Conservation (phyloP, 2,888 invertebrate species). For the Sinohyriopsis cumingii region DNA sequence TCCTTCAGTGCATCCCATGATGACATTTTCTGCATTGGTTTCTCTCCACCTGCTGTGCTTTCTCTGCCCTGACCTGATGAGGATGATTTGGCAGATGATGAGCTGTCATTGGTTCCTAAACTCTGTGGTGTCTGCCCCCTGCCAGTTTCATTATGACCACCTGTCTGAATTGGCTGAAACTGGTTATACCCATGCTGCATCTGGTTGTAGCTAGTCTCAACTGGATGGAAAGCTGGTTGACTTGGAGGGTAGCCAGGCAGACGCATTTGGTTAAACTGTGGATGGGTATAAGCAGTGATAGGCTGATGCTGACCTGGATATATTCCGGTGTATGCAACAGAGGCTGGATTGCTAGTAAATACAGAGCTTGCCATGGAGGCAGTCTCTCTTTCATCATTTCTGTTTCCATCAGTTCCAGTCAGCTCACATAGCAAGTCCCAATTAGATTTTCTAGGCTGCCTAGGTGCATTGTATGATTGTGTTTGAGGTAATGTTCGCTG, state of each 20-base stretch:
- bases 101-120: conserved; percentile 11
- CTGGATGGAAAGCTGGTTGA: not conserved
- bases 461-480: conserved; percentile 20
- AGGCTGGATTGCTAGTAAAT: conserved; percentile 43
- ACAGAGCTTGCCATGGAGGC: conserved; percentile 58
- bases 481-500: conserved; percentile 3
- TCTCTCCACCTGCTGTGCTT: conserved; percentile 10
- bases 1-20: conserved; percentile 44
- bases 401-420: conserved; percentile 46
- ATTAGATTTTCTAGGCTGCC: conserved; percentile 48
- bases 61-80: not conserved
- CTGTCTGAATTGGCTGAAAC: too few relatives aligned
- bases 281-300: conserved; percentile 6
- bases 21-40: conserved; percentile 30
- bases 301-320: conserved; percentile 10
- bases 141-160: too few relatives aligned
- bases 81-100: conserved; percentile 4
- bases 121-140: conserved; percentile 3
- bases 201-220: conserved; percentile 6
- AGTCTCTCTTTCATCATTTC: conserved; percentile 43
- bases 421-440: conserved; percentile 61
- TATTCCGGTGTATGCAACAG: conserved; percentile 20
- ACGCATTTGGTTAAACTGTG: conserved; percentile 1
- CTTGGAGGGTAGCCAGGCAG: conserved; percentile 6
- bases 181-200: not conserved